Base-by-base conservation (phyloP, 1,140 invertebrate species). In the Hycleus cichorii region DNA sequence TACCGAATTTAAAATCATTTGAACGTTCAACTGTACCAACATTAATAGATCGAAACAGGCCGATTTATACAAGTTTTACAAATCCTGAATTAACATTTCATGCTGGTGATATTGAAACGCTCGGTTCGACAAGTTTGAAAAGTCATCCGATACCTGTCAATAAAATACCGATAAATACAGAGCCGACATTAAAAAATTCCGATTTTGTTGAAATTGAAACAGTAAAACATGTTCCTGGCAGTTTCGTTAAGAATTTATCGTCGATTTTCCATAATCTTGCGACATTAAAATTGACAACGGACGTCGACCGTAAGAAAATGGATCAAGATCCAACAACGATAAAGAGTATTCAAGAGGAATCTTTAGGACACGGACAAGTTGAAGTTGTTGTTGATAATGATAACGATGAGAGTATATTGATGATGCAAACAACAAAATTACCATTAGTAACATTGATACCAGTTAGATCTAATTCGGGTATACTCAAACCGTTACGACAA, bases 71-170 rank as follows among this genome's bases (percentile, higher is more conserved):
- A 4, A 85, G 83, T 64, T 86, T 85, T 67, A 83, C 81, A 26
- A 79, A 82, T 50, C 81, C 82, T 2, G 78, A 82, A 53, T 76
- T 82, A 64, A 75, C 76, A 18, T 75, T 75, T 27, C 72, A 77
- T 39, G 55, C 74, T 45, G 75, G 77, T 64, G 71, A 79, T 66
- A 75, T 75, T 65, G 76, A 79, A 74, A 76, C 74, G 27, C 69
- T 81, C 40, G 80, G 79, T 9, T 76, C 76, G 5, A 76, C 73
- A 53, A 78, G 76, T 60, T 72, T 78, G 4, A 78, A 77, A 68
- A 74, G 81, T 43, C 82, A 85, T 66, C 83, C 83, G 7, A 81
- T 86, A 64, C 83, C 83, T 2, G 81, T 86, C 3, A 82, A 86
- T 62, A 86, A 85, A 75, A 82, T 86, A 48, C 76, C 77, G 25